Percentiles rank a stretch among this genome's conserved stretches.
Conservation (phyloP, 1,140 invertebrate genomes). For the Zophobas atratus region DNA sequence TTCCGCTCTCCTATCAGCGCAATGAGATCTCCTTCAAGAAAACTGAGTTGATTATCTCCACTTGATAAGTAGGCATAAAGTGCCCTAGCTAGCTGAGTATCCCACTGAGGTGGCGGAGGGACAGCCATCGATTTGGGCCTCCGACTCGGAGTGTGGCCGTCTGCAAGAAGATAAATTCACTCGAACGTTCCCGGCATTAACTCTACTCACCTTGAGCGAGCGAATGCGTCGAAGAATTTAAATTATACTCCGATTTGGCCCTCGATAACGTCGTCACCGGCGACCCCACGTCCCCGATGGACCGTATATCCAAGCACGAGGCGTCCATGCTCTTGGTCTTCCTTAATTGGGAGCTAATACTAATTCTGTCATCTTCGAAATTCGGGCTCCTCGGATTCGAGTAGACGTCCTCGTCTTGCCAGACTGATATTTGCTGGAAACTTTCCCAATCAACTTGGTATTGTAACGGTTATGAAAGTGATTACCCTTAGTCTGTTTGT, state of each 20-base stretch:
- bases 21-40: constrained; percentile 92
- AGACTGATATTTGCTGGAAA: constrained; percentile 82
- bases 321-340: constrained; percentile 93
- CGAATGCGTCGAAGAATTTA: constrained; percentile 77
- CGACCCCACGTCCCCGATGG: constrained; percentile 75
- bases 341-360: constrained; percentile 80
- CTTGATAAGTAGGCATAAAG: constrained; percentile 92
- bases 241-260: constrained; percentile 90
- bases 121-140: constrained; percentile 83
- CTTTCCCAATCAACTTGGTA: constrained; percentile 18
- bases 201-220: constrained; percentile 70
- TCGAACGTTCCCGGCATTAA: constrained; percentile 4
- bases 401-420: constrained; percentile 84
- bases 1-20: constrained; percentile 91
- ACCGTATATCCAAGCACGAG: constrained; percentile 85
- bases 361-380: constrained; percentile 74
- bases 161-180: constrained; percentile 61
- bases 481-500: constrained; percentile 80
- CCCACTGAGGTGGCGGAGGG: constrained; percentile 73
- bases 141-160: constrained; percentile 72
- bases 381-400: constrained; percentile 74
- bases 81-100: constrained; percentile 82
- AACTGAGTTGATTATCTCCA: constrained; percentile 93
- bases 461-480: constrained; percentile 29
- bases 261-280: constrained; percentile 77